A percentile compares a stretch with the other conserved stretches of the same genome.
These are phyloP conservation scores for Epinotia demarniana DNA, from an alignment of 2,888 invertebrate genomes.

Conservation along the genomic window DNA sequence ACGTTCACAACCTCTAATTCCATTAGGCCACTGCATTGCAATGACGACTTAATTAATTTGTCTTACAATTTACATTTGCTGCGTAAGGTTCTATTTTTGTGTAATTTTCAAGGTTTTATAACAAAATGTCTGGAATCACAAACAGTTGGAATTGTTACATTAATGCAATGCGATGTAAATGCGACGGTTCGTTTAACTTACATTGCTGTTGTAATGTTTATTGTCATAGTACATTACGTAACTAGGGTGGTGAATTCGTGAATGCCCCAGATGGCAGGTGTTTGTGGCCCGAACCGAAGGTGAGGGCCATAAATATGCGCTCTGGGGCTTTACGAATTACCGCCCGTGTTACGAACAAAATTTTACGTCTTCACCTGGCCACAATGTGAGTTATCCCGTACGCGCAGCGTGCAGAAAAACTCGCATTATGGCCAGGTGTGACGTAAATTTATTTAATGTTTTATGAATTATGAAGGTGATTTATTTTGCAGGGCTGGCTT, in stretches of 20 bases:
- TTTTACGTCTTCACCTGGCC: no score
- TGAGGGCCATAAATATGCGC: no score
- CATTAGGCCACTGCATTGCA: background rate
- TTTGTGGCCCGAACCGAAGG: no score
- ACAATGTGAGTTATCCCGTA: no score
- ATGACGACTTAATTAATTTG: background rate
- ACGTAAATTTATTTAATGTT: no score
- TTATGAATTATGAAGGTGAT: background rate
- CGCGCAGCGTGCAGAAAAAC: no score
- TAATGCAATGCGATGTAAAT: conserved; percentile 26
- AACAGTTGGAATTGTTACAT: conserved; percentile 26
- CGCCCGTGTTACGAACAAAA: no score
- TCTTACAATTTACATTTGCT: background rate
- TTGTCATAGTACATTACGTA: no score
- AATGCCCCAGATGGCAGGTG: no score
- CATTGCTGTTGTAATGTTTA: background rate
- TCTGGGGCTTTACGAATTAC: no score
- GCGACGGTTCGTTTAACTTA: conserved; percentile 21
- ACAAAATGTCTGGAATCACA: conserved; percentile 11
- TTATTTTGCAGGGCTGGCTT: background rate
- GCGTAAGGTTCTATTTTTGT: background rate
- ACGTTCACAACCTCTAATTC: background rate
- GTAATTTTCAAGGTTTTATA: background rate
- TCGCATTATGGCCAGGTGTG: no score
- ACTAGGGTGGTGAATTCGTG: no score